These are phyloP conservation scores for Mixornis gularis DNA, from an alignment of 2,113 vertebrate genomes.

Conservation along the genomic window DNA sequence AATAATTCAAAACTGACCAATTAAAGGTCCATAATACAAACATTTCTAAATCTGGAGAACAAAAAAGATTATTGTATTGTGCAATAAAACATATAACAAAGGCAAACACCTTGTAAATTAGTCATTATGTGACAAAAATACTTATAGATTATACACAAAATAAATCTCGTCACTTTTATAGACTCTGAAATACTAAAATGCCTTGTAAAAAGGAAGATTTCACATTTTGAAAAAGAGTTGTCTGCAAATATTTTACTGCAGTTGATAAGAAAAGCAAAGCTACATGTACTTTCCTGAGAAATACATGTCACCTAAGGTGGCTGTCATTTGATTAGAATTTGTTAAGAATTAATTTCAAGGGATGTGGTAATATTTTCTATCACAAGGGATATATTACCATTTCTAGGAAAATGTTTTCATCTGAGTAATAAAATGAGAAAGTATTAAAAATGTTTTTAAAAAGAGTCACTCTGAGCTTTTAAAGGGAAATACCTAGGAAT, in stretches of 20 bases:
- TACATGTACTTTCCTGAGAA: neutral
- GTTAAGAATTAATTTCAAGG: neutral
- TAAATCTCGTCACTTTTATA: neutral
- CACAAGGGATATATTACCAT: neutral
- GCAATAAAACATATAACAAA: neutral
- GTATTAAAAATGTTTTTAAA: neutral
- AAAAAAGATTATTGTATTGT: neutral
- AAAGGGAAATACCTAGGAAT: neutral
- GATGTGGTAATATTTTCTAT: neutral
- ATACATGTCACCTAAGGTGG: neutral
- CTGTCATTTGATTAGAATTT: neutral
- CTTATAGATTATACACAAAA: neutral
- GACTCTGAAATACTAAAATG: neutral
- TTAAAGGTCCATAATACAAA: neutral
- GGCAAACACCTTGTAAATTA: neutral
- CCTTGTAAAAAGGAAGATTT: neutral
- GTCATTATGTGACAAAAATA: neutral
- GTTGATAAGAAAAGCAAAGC: neutral
- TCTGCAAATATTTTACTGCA: neutral
- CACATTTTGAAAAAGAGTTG: neutral
- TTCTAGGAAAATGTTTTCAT: neutral
- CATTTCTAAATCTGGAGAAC: neutral
- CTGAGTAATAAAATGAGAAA: neutral
- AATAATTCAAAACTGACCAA: neutral
- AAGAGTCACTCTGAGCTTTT: fast-evolving